Percentiles rank a stretch among this genome's conserved stretches.
These are phyloP conservation scores for Spheniscus mendiculus DNA, from an alignment of 2,113 vertebrate species.

Conservation along the genomic window DNA sequence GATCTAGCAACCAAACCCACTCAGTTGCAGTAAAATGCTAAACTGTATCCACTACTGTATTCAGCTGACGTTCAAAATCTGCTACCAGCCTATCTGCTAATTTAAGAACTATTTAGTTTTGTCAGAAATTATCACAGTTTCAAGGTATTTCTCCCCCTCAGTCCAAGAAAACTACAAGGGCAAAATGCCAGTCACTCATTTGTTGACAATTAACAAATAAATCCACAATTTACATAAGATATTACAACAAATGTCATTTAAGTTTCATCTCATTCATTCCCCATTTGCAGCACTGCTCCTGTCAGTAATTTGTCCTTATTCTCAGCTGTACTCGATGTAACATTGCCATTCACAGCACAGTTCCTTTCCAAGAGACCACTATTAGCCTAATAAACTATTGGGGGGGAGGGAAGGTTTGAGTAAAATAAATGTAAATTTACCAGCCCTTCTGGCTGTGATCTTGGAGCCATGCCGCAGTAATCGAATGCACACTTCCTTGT, in stretches of 20 bases:
- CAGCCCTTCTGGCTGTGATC: slow-evolving; percentile 80
- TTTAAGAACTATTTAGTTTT: background rate
- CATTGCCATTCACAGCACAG: background rate
- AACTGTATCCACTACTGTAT: background rate
- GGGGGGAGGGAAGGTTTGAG: background rate
- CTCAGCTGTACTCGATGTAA: background rate
- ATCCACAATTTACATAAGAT: background rate
- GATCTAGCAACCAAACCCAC: background rate
- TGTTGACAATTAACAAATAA: background rate
- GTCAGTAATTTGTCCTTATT: background rate
- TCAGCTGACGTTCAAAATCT: background rate
- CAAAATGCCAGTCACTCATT: background rate
- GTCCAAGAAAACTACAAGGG: background rate
- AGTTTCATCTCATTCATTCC: background rate
- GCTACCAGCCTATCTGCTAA: background rate
- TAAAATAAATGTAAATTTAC: slow-evolving; percentile 67
- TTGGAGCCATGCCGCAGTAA: slow-evolving; percentile 85
- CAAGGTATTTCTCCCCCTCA: background rate
- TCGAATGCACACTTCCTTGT: slow-evolving; percentile 86
- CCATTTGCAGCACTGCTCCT: background rate
- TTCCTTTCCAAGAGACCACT: background rate
- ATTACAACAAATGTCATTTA: background rate
- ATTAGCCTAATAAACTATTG: background rate
- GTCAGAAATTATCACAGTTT: background rate
- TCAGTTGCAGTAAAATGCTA: background rate